Base-by-base conservation (phyloP, 1,140 invertebrate species). In the Procambarus clarkii region DNA sequence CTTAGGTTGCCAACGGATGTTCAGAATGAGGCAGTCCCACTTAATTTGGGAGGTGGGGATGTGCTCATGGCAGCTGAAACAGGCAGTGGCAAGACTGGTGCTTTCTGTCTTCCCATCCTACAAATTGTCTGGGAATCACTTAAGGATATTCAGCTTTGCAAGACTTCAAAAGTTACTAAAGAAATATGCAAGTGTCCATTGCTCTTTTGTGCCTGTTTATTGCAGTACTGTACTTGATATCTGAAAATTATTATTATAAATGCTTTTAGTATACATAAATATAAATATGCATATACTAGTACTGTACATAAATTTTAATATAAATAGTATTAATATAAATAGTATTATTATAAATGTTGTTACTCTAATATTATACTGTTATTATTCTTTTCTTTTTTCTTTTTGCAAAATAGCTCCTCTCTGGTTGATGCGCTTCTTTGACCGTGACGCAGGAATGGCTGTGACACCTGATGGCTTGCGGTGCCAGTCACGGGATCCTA, bases 31-130 rank as follows among this genome's bases (percentile, higher is more conserved):
- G 98, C 99, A 0, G 98, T 99, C 94, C 99, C 99, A 7, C 95
- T 99, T 24, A 99, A 99, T 94, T 95, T 99, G 11, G 99, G 99
- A 81, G 99, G 99, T 77, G 99, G 99, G 91, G 99, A 99, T 96
- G 98, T 99, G 0, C 95, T 99, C 44, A 99, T 99, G 99, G 99
- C 99, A 92, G 99, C 99, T 13, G 99, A 99, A 95, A 99, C 99
- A 69, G 99, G 99, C 15, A 99, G 98, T 94, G 98, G 98, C 82
- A 99, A 99, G 96, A 99, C 99, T 44, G 99, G 99, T 84, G 99
- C 99, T 0, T 99, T 99, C 95, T 99, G 98, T 95, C 95, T 99
- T 76, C 99, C 99, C 15, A 98, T 99, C 93, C 94, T 99, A 48
- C 99, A 99, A 95, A 99, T 99, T 94, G 99, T 99, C 2, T 99